Base-by-base conservation (phyloP, 2,888 invertebrate genomes). In the Polyommatus iphigenia region DNA sequence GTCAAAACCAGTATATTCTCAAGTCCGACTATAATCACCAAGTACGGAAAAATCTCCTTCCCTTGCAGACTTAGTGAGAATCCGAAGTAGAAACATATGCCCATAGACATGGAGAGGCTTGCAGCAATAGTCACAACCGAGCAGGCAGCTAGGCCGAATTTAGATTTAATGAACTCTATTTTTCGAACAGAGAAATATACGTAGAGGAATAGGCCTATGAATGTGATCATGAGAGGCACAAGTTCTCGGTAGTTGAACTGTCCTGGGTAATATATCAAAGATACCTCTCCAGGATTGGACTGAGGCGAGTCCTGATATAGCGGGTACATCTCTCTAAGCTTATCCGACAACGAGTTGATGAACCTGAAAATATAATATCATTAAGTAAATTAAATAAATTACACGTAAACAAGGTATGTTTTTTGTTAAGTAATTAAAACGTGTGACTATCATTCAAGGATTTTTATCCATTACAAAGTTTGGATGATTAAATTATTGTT, bases 151-250 rank as follows among this genome's bases (percentile, higher is more conserved):
- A 99, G 89, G 88, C 96, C 96, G 20, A 96, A 88, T 90, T 98
- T 98, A 0, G 98, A 98, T 85, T 97, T 97, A 62, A 98, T 97
- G 86, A 98, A 96, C 89, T 99, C 99, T 80, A 99, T 98, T 94
- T 99, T 99, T 82, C 98, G 95, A 57, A 99, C 97, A 36, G 98
- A 99, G 89, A 99, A 99, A 87, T 99, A 99, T 50, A 99, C 97
- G 87, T 99, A 99, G 36, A 98, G 93, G 87, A 99, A 98, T 50
- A 99, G 93, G 20, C 98, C 95, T 3, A 98, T 91, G 86, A 99
- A 99, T 1, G 98, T 97, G 80, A 98, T 95, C 32, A 96, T 95
- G 10, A 99, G 92, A 0, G 99, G 99, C 46, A 98, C 95, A 79
- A 98, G 96, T 86, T 98, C 98, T 85, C 96, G 95, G 84, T 97